These are phyloP conservation scores for Cylindroiulus punctatus DNA, from an alignment of 2,888 invertebrate species.

Conservation along the genomic window DNA sequence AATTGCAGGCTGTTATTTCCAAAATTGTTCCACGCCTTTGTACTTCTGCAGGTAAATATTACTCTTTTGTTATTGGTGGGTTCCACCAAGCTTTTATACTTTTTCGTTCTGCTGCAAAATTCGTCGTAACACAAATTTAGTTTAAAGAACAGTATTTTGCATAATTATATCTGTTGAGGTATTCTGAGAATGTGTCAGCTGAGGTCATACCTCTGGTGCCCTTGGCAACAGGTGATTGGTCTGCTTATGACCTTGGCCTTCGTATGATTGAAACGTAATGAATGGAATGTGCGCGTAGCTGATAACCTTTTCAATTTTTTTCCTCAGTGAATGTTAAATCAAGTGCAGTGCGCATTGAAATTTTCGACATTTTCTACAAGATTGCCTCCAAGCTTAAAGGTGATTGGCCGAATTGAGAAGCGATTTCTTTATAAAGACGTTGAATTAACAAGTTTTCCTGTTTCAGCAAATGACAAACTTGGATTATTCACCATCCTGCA, in stretches of 20 bases:
- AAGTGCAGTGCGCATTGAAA: conserved; percentile 37
- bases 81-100: no score
- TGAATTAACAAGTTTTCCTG: not conserved
- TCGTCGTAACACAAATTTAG: no score
- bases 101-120: no score
- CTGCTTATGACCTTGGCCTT: no score
- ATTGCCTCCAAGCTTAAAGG: conserved; percentile 36
- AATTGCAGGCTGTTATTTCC: not conserved
- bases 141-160: no score
- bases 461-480: conserved; percentile 19
- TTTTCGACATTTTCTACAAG: conserved; percentile 46
- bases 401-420: conserved; percentile 20
- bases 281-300: no score
- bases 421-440: not conserved
- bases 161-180: no score
- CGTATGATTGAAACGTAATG: no score
- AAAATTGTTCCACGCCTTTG: conserved; percentile 23
- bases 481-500: not conserved
- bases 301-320: not conserved
- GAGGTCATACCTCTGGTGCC: no score
- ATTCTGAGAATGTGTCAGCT: no score
- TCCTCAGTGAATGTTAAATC: conserved; percentile 36
- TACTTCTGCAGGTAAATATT: not conserved
- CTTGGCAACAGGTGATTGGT: no score
- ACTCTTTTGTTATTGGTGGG: no score